Evolutionary conservation across 2,888 invertebrate genomes (phyloP).

Genomic region (Cheilosia pagana): DNA sequence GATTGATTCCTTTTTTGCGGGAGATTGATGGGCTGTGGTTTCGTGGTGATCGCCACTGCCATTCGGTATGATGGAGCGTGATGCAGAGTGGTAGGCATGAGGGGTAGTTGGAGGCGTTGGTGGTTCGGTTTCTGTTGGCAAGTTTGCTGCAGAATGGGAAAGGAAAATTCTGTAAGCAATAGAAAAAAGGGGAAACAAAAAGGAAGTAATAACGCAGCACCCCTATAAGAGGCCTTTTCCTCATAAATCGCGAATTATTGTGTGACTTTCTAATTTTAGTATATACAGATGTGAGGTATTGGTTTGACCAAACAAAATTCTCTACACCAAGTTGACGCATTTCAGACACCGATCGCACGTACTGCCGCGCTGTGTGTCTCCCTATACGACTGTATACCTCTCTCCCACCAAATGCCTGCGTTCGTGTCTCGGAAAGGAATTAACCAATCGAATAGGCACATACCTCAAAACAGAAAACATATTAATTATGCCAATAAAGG

Average conservation of each 20-base stretch:
- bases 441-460: not conserved
- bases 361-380: too few relatives aligned
- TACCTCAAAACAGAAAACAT: slow-evolving; percentile 21
- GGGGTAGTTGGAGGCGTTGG: slow-evolving; percentile 54
- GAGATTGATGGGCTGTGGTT: not conserved
- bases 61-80: not conserved
- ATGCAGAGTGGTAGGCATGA: slow-evolving; percentile 17
- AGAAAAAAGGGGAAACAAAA: too few relatives aligned
- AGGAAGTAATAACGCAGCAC: too few relatives aligned
- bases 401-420: not conserved
- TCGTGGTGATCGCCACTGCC: not conserved
- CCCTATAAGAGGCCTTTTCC: too few relatives aligned
- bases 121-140: slow-evolving; percentile 40
- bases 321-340: too few relatives aligned
- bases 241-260: too few relatives aligned
- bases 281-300: too few relatives aligned
- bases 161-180: too few relatives aligned
- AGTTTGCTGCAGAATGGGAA: slow-evolving; percentile 25
- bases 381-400: not conserved
- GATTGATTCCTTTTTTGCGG: slow-evolving; percentile 4
- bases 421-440: not conserved
- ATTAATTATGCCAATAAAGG: slow-evolving; percentile 32
- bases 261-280: too few relatives aligned
- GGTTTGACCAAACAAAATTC: too few relatives aligned
- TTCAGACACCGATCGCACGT: too few relatives aligned